Percentiles rank a stretch among this genome's conserved stretches.
Conservation (phyloP, 1,140 invertebrate species). For the Sminthurides bifidus region DNA sequence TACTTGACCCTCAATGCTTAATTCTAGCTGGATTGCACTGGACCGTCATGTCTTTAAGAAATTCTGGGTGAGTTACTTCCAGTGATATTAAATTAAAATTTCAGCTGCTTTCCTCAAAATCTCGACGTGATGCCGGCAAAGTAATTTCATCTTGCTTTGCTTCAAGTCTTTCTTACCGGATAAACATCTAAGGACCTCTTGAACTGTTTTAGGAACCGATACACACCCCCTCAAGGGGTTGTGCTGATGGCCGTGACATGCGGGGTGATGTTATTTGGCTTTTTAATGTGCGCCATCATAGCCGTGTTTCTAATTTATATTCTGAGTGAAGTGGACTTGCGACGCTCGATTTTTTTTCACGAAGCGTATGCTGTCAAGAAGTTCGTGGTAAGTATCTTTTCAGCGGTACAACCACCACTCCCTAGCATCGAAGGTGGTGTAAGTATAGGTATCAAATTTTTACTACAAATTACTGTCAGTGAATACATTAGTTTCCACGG, state of each 20-base stretch:
- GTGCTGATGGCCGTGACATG: not conserved
- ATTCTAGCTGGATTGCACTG: conserved; percentile 6
- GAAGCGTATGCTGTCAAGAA: conserved; percentile 8
- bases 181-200: not conserved
- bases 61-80: conserved; percentile 14
- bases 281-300: not conserved
- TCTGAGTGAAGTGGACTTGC: not conserved
- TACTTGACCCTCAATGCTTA: not conserved
- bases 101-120: no score
- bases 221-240: not conserved
- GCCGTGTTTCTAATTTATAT: conserved; percentile 6
- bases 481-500: not conserved
- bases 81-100: no score
- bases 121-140: no score
- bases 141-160: no score
- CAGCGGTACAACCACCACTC: no score
- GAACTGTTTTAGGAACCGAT: conserved; percentile 1
- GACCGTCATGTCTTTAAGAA: conserved; percentile 11
- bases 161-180: no score
- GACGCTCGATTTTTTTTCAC: conserved; percentile 13
- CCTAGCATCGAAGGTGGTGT: no score
- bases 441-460: no score
- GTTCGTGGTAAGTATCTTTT: conserved; percentile 16
- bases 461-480: no score
- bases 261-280: conserved; percentile 10